Percentiles rank a stretch among this genome's conserved stretches.
Conservation (phyloP, 2,113 vertebrate genomes). For the Harpagus bidentatus region DNA sequence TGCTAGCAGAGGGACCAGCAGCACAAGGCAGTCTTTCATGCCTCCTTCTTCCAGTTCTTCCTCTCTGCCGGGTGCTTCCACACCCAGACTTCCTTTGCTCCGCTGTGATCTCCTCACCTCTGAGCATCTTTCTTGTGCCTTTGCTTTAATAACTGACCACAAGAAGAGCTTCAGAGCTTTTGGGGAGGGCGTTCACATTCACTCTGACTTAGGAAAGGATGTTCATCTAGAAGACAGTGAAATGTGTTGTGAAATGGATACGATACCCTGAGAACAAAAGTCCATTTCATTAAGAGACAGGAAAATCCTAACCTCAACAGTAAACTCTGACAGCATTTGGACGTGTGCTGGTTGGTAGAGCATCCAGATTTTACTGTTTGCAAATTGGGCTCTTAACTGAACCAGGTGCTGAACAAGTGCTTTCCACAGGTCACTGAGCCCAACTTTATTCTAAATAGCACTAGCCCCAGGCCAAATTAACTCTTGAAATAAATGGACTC, state of each 20-base stretch:
- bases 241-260: neutral
- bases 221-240: neutral
- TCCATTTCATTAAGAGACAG: neutral
- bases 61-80: neutral
- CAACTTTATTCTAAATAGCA: constrained; percentile 6
- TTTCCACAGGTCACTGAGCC: constrained; percentile 21
- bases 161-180: neutral
- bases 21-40: neutral
- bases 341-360: neutral
- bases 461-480: constrained; percentile 9
- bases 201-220: neutral
- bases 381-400: neutral
- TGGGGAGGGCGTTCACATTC: neutral
- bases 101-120: neutral
- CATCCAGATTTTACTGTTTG: constrained; percentile 8
- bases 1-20: neutral
- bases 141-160: neutral
- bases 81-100: neutral
- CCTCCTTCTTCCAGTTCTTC: neutral
- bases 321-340: neutral
- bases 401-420: constrained; percentile 38
- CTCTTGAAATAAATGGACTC: constrained; percentile 1
- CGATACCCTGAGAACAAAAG: neutral
- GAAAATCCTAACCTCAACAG: neutral
- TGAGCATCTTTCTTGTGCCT: neutral